phyloP scores from a whole-genome alignment of 2,113 vertebrate genomes.

The pig (Sus scrofa) region T2T-Sscrofa CM000826.6:61394501-61395000 shows the following conservation, averaged over 20 bases:
- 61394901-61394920: neutral
- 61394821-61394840: conserved; percentile 21
- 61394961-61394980: neutral
- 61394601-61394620: conserved; percentile 67
- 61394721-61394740: conserved; percentile 82
- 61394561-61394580: conserved; percentile 46
- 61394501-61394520: conserved; percentile 48
- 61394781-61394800: conserved; percentile 54
- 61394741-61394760: conserved; percentile 78
- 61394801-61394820: conserved; percentile 57
- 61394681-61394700: conserved; percentile 81
- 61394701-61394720: conserved; percentile 78
- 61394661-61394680: conserved; percentile 80
- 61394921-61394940: no score
- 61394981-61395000: neutral
- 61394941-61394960: conserved; percentile 26
- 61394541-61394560: conserved; percentile 45
- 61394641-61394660: conserved; percentile 80
- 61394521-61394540: conserved; percentile 59
- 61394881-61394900: conserved; percentile 37
- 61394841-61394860: conserved; percentile 54
- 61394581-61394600: conserved; percentile 52
- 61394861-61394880: conserved; percentile 8
- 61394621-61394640: conserved; percentile 80
- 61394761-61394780: conserved; percentile 69